Percentiles rank a stretch among this genome's conserved stretches.
Conservation (phyloP, 2,888 invertebrate genomes). For the Plutella xylostella region DNA sequence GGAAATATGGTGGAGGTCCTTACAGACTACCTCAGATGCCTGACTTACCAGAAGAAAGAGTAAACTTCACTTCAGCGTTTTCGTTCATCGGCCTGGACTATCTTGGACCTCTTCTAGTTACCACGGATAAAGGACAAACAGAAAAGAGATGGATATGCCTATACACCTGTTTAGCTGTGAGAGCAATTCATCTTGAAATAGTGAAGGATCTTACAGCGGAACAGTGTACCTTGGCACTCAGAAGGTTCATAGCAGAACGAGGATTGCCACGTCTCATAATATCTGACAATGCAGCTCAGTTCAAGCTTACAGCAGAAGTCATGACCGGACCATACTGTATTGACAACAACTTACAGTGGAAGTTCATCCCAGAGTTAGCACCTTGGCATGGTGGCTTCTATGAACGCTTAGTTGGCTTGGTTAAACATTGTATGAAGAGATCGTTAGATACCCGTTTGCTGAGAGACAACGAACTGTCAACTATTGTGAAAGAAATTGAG, state of each 20-base stretch:
- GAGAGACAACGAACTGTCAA: background rate
- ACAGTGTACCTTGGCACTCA: slow-evolving; percentile 18
- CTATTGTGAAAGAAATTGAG: slow-evolving; percentile 6
- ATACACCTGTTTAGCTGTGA: slow-evolving; percentile 19
- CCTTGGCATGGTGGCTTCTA: slow-evolving; percentile 20
- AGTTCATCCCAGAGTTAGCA: slow-evolving; percentile 16
- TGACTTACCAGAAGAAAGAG: slow-evolving; percentile 19
- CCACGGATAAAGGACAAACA: background rate
- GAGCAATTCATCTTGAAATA: slow-evolving; percentile 21
- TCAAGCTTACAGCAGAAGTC: slow-evolving; percentile 17
- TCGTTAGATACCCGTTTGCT: slow-evolving; percentile 1
- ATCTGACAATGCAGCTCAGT: slow-evolving; percentile 19
- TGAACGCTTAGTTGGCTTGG: slow-evolving; percentile 13
- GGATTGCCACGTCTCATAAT: slow-evolving; percentile 11
- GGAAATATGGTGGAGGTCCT: slow-evolving; percentile 21
- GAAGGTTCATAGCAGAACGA: slow-evolving; percentile 13
- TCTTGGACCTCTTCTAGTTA: slow-evolving; percentile 14
- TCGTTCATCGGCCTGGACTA: slow-evolving; percentile 18
- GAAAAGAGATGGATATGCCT: slow-evolving; percentile 18
- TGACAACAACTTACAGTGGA: slow-evolving; percentile 14
- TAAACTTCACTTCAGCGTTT: slow-evolving; percentile 16
- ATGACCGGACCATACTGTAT: slow-evolving; percentile 7
- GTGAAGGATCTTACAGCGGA: slow-evolving; percentile 20
- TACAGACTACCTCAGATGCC: slow-evolving; percentile 19
- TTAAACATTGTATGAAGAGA: slow-evolving; percentile 9